Base-by-base conservation (phyloP, 37 sponge, comb jelly and placozoan species). In the Axinella damicornis region DNA sequence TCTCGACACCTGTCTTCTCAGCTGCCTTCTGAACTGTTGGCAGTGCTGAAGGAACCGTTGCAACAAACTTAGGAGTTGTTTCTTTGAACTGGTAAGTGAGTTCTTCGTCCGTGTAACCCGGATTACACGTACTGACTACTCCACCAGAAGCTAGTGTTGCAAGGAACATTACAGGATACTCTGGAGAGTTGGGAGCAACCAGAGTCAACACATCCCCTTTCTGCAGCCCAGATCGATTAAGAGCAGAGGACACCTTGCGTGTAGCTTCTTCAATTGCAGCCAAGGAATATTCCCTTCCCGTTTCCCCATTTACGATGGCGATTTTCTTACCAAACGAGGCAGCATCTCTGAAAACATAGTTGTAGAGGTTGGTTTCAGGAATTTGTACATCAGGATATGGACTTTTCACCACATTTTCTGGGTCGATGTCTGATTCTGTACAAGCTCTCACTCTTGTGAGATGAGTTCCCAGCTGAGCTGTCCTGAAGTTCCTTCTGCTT, bases 61-160 rank as follows among this genome's bases (percentile, higher is more conserved):
- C 92, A 0, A 95, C 67, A 34, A 62, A 60, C 46, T 88, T 88
- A 33, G 89, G 61, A 25, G 69, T 64, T 27, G 91, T 87, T 30
- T 85, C 76, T 46, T 91, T 65, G 66, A 95, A 81, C 87, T 95
- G 92, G 54, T 81, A 83, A 58, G 82, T 64, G 78, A 95, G 75
- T 69, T 95, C 95, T 2, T 76, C 54, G 4, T 68, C 80, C 1
- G 94, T 94, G 84, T 83, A 96, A 31, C 83, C 59, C 0, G 92
- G 89, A 60, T 96, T 96, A 65, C 83, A 81, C 4, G 92, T 81
- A 35, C 82, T 89, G 68, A 94, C 88, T 25, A 64, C 55, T n/a
- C 94, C 92, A 1, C 97, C 97, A 17, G 83, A 56, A 18, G 91
- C 92, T 31, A 93, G 56, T n/a, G 82, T 77, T 2, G 85, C 97